Evolutionary conservation across 2,113 vertebrate species (phyloP), one percentile per base, ranked within the genome.

Genomic region (Pluvianellus socialis): DNA sequence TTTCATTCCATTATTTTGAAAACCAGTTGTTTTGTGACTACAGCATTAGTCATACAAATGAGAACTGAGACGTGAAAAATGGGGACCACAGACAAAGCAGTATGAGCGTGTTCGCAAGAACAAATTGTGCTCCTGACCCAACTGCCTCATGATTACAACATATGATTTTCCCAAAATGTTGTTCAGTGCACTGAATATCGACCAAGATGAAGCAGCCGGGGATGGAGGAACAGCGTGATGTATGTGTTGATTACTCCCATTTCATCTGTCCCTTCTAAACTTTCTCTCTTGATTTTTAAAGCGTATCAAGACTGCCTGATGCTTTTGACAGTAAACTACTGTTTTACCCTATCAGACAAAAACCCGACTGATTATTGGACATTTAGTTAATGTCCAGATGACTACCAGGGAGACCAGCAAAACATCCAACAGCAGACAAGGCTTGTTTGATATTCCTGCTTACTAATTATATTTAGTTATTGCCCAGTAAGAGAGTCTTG

Each of bases 111-210:
- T 26, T 83, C 8, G 2, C 0, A 2, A 92, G 27, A 52, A 73
- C 33, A 92, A 75, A 76, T 21, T 27, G 52, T 44, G 52, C 58
- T 92, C 33, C 71, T 75, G n/a, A 38, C 23, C 20, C 44, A 82
- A 55, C 30, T 40, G 58, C 27, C 23, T 92, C 50, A 18, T 20
- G 53, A 35, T 33, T 30, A 52, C 0, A 0, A 33, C 30, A 52
- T 35, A 28, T 35, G 33, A 87, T 90, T 94, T 85, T 82, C 67
- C 59, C 12, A 6, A 80, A 86, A 68, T 9, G 15, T 27, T 84
- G 11, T 63, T 52, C 28, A 0, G 0, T 47, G 38, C 2, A 1
- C 27, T 62, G 32, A 86, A 32, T 86, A 65, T 13, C 3, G 2
- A 70, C 58, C 53, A 52, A 42, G 13, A 86, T 3, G 22, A 82